Evolutionary conservation across 37 sponge, comb jelly and placozoan species (phyloP).

Genomic region (Aphrocallistes beatrix): DNA sequence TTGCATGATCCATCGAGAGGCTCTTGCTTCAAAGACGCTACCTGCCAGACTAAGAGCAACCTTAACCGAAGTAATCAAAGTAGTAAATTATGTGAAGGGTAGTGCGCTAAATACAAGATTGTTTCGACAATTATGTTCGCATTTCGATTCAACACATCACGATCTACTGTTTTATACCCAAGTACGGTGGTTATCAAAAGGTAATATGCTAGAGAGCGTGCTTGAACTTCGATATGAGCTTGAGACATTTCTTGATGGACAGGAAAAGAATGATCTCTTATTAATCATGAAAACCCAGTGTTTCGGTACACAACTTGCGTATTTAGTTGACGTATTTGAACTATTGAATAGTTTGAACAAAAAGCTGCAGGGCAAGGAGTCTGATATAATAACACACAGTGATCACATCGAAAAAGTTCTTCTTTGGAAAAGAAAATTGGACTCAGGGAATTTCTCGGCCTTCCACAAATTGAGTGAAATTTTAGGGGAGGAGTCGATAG

Average conservation of each 20-base stretch:
- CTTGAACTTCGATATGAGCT: slow-evolving; percentile 8
- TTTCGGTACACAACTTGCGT: slow-evolving; percentile 12
- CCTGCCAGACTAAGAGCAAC: slow-evolving; percentile 14
- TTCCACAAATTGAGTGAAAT: slow-evolving; percentile 20
- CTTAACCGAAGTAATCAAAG: slow-evolving; percentile 13
- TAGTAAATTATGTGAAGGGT: slow-evolving; percentile 18
- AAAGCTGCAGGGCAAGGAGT: background rate
- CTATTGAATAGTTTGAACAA: background rate
- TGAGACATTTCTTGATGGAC: slow-evolving; percentile 7
- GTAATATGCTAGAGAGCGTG: slow-evolving; percentile 12
- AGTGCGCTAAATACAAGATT: slow-evolving; percentile 6
- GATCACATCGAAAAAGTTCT: slow-evolving; percentile 20
- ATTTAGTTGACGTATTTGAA: background rate
- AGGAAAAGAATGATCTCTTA: slow-evolving; percentile 18
- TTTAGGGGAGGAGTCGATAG: background rate
- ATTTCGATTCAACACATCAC: slow-evolving; percentile 14
- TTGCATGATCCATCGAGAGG: slow-evolving; percentile 17
- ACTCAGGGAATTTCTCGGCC: background rate
- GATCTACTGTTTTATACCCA: background rate
- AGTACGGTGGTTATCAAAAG: slow-evolving; percentile 9
- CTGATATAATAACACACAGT: slow-evolving; percentile 6
- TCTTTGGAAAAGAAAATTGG: slow-evolving; percentile 18
- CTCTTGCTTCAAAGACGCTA: slow-evolving; percentile 19
- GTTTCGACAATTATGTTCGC: slow-evolving; percentile 1
- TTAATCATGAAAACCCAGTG: background rate